Evolutionary conservation across 2,888 invertebrate species (phyloP), one percentile per base, ranked within the genome.

Genomic region (Drosophila emarginata): DNA sequence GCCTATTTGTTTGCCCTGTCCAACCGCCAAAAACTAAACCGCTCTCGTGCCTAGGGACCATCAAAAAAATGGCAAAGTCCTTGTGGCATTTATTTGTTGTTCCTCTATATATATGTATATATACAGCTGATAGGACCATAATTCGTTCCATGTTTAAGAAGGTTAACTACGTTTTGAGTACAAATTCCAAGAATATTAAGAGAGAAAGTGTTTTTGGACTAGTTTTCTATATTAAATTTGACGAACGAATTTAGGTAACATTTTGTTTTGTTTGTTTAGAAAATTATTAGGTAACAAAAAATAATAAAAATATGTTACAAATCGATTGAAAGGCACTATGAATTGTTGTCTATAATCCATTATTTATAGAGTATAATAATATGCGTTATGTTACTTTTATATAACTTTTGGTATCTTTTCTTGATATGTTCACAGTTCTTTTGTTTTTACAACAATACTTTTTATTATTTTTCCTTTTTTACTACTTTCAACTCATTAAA

Each of bases 1-100:
- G 87, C 87, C 87, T 88, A 84, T 84, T 84, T 84, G 84, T 81
- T 81, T 77, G 77, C 72, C 72, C 66, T 21, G 45, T 45, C 79
- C 65, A 59, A 15, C 14, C 59, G 51, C 65, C 58, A 40, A 56
- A 39, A 39, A 65, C 57, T n/a, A 53, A 70, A 26, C 50, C 36
- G 21, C 64, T 87, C 64, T 83, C 86, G 84, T 88, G 82, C 63
- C 79, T 64, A 51, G 23, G 54, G 61, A 64, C 70, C 74, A 84
- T 80, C 75, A 79, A 60, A 56, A 56, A 58, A 58, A 21, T 45
- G 45, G 23, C 45, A 45, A 62, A 39, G 78, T 61, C 69, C 66
- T 74, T 77, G 67, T 32, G 72, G 71, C 63, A 53, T 62, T 62
- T 72, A 60, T 72, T 61, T 75, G 69, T 74, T 62, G 65, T 70